These are phyloP conservation scores for Florisuga fusca DNA, from an alignment of 2,797 vertebrate genomes.

Conservation along the genomic window DNA sequence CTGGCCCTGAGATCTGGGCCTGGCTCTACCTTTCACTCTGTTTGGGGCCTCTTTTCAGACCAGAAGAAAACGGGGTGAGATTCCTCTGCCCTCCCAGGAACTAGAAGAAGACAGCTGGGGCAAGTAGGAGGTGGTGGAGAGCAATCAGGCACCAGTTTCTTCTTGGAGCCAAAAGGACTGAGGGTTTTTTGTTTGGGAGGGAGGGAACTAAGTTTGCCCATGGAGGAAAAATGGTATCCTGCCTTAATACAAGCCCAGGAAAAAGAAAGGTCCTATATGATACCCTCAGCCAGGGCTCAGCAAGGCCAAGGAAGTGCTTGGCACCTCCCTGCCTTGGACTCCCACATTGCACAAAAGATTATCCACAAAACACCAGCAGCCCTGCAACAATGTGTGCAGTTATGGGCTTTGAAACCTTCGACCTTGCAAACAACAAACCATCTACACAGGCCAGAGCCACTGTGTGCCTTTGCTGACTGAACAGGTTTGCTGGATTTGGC, in stretches of 20 bases:
- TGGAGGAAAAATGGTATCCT: not conserved
- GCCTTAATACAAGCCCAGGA: not conserved
- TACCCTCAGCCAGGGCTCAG: not conserved
- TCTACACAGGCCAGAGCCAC: accelerated
- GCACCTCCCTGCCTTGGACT: not conserved
- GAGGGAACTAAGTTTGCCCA: not conserved
- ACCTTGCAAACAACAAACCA: not conserved
- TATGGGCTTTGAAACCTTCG: not conserved
- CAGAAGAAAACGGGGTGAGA: not conserved
- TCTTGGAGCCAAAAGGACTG: not conserved
- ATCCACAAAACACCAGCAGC: accelerated
- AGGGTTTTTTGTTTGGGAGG: not conserved
- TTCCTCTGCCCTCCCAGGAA: not conserved
- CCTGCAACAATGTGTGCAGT: not conserved
- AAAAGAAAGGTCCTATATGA: not conserved
- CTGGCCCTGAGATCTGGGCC: too few relatives aligned
- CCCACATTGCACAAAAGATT: accelerated
- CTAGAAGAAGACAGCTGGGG: not conserved
- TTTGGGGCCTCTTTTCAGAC: not conserved
- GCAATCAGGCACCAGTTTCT: not conserved
- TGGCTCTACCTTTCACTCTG: not conserved
- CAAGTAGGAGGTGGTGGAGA: not conserved
- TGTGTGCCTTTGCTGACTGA: not conserved
- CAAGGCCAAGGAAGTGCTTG: accelerated
- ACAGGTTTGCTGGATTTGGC: not conserved